Percentiles rank a stretch among this genome's conserved stretches.
These are phyloP conservation scores for Cactoblastis cactorum DNA, from an alignment of 2,888 invertebrate species.

Conservation along the genomic window DNA sequence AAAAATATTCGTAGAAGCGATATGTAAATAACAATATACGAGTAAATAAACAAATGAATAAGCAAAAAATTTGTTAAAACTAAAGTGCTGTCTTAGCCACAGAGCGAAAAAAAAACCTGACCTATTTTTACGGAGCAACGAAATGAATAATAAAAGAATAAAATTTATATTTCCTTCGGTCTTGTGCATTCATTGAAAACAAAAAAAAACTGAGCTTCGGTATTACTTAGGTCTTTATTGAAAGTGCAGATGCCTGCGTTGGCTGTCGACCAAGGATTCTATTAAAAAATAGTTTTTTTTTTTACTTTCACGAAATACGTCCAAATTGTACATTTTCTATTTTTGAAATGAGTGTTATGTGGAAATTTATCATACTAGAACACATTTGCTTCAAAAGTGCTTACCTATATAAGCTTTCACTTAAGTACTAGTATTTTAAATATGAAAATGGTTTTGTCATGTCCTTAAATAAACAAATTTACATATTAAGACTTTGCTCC, in stretches of 20 bases:
- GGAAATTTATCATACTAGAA: no score
- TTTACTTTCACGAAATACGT: no score
- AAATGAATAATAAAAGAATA: conserved; percentile 4
- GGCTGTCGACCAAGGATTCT: neutral
- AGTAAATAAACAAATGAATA: neutral
- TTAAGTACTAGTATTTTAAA: neutral
- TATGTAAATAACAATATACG: no score
- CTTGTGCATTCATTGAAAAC: neutral
- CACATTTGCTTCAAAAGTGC: no score
- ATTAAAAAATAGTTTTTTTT: neutral
- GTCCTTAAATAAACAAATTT: no score
- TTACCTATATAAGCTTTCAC: no score
- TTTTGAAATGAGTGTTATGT: neutral
- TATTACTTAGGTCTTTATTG: conserved; percentile 8
- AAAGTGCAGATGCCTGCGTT: conserved; percentile 4
- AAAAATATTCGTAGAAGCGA: no score
- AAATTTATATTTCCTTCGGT: conserved; percentile 1
- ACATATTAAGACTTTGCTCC: no score
- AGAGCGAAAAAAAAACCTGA: conserved; percentile 1
- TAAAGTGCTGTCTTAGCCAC: conserved; percentile 10
- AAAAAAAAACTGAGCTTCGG: neutral
- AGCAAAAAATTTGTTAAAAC: neutral
- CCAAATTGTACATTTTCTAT: neutral
- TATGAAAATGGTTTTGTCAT: no score
- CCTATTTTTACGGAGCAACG: conserved; percentile 1